Evolutionary conservation across 2,797 vertebrate species (phyloP).

Genomic region (Micromesistius poutassou): DNA sequence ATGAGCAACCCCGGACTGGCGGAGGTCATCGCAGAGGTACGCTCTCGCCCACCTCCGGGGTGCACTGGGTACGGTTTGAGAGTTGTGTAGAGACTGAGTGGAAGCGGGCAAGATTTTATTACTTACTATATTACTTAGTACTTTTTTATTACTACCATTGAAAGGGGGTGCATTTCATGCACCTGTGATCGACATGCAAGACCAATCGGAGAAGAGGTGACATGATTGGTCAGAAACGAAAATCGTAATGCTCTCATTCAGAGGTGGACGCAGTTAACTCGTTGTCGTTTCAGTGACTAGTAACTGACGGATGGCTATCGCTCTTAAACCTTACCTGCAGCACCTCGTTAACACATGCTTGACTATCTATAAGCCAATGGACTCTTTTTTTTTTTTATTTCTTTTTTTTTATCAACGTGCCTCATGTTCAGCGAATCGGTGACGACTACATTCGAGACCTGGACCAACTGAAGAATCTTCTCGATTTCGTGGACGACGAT

Average conservation of each 20-base stretch:
- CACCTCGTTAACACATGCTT: neutral
- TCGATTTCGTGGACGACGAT: slow-evolving; percentile 82
- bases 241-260: neutral
- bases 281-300: neutral
- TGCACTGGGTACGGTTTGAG: neutral
- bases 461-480: slow-evolving; percentile 81
- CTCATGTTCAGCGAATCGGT: slow-evolving; percentile 79
- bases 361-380: neutral
- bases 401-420: neutral
- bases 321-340: no score
- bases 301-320: neutral
- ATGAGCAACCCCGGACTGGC: slow-evolving; percentile 88
- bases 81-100: neutral
- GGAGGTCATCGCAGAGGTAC: slow-evolving; percentile 85
- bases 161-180: neutral
- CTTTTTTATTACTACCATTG: no score
- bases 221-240: neutral
- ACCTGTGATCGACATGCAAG: neutral
- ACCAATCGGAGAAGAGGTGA: neutral
- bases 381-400: neutral
- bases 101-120: neutral
- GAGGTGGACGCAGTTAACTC: neutral
- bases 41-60: neutral
- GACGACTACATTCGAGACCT: slow-evolving; percentile 86
- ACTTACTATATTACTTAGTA: no score